These are phyloP conservation scores for Chironomus striatipennis DNA, from an alignment of 1,140 invertebrate genomes.

Conservation along the genomic window DNA sequence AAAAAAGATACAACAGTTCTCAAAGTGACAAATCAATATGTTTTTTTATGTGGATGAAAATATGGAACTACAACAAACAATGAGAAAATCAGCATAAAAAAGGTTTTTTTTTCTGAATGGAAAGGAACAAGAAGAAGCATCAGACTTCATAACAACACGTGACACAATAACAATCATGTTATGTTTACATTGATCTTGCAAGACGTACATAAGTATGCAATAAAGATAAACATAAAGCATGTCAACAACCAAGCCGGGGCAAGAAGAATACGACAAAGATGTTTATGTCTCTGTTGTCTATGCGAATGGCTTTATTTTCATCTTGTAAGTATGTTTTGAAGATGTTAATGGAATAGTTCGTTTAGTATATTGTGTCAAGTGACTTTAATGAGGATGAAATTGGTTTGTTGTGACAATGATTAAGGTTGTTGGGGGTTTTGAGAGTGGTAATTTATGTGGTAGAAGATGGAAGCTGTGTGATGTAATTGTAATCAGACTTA, in stretches of 20 bases:
- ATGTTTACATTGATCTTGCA: constrained; percentile 5
- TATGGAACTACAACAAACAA: neutral
- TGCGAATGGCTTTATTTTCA: no score
- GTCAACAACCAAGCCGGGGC: neutral
- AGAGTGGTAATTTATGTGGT: no score
- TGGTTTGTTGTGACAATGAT: no score
- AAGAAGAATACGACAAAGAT: no score
- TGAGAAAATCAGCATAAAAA: neutral
- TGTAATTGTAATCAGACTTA: no score
- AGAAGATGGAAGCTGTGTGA: no score
- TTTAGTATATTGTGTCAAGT: no score
- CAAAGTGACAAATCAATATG: neutral
- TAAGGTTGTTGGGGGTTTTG: no score
- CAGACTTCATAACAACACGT: neutral
- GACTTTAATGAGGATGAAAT: no score
- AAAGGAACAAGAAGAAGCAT: neutral
- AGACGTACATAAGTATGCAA: neutral
- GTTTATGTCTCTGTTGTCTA: no score
- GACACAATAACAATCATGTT: neutral
- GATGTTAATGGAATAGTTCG: no score
- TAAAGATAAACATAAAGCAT: neutral
- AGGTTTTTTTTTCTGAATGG: neutral
- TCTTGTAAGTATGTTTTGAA: no score
- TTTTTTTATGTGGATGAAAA: neutral
- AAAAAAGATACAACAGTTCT: neutral